phyloP scores from a whole-genome alignment of 2,888 invertebrate genomes.

The Nowickia ferox region DNA sequence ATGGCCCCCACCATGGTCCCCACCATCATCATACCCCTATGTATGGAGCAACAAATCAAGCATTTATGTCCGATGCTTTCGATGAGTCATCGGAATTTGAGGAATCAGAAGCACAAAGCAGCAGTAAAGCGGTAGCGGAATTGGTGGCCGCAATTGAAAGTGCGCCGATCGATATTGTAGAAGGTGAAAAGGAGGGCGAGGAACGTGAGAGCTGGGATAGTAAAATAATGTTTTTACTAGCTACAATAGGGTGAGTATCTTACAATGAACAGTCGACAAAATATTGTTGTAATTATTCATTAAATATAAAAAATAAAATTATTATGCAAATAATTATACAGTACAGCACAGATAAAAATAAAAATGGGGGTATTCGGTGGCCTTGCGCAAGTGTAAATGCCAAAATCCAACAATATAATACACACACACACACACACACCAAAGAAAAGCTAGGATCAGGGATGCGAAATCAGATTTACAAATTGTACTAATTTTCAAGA shows the following conservation, averaged over 20 bases:
- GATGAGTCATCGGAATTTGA: slow-evolving; percentile 81
- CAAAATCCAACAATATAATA: too few relatives aligned
- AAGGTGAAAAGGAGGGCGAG: slow-evolving; percentile 87
- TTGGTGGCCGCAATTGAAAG: slow-evolving; percentile 76
- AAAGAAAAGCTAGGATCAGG: too few relatives aligned
- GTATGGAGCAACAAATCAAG: slow-evolving; percentile 95
- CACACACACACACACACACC: too few relatives aligned
- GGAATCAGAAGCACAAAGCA: slow-evolving; percentile 80
- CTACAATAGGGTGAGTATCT: slow-evolving; percentile 89
- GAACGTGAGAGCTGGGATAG: slow-evolving; percentile 96
- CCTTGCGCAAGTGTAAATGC: too few relatives aligned
- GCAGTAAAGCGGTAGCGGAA: slow-evolving; percentile 80
- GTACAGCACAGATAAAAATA: too few relatives aligned
- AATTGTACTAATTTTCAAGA: too few relatives aligned
- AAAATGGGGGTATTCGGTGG: too few relatives aligned
- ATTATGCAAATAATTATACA: too few relatives aligned
- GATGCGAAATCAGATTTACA: too few relatives aligned
- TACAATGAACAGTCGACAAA: not conserved
- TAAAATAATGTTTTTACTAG: slow-evolving; percentile 94
- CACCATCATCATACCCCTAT: slow-evolving; percentile 83
- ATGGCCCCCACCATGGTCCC: slow-evolving; percentile 74
- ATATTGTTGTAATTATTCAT: too few relatives aligned
- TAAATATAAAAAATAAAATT: too few relatives aligned
- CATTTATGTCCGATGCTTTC: slow-evolving; percentile 85
- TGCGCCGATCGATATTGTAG: slow-evolving; percentile 87